Conservation (phyloP, 2,888 invertebrate species). For the Arrhopalites spinosus region DNA sequence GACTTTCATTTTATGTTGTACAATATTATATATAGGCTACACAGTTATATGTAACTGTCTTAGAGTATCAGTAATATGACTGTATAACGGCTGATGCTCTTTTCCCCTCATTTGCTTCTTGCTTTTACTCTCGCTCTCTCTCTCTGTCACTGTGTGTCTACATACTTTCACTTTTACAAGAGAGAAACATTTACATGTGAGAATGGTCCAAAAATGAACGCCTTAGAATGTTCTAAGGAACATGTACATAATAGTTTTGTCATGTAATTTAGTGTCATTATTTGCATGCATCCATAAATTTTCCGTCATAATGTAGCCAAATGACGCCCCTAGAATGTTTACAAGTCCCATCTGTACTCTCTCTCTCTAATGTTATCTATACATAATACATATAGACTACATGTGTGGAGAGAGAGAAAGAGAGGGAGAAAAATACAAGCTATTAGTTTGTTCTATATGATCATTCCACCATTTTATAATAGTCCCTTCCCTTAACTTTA, state of each 20-base stretch:
- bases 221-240: neutral
- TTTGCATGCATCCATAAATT: constrained; percentile 7
- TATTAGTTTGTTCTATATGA: too few relatives aligned
- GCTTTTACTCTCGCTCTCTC: too few relatives aligned
- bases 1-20: too few relatives aligned
- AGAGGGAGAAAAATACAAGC: too few relatives aligned
- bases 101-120: neutral
- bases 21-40: too few relatives aligned
- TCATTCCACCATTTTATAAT: too few relatives aligned
- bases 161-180: neutral
- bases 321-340: neutral
- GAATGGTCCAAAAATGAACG: neutral
- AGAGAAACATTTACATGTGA: neutral
- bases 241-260: neutral
- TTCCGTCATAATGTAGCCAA: neutral
- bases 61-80: too few relatives aligned
- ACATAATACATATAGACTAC: too few relatives aligned
- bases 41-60: too few relatives aligned
- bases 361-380: too few relatives aligned
- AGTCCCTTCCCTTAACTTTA: too few relatives aligned
- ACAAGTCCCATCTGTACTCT: neutral
- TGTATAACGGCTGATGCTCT: neutral
- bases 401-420: too few relatives aligned
- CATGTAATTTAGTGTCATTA: constrained; percentile 10
- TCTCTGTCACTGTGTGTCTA: neutral